A percentile compares a stretch with the other conserved stretches of the same genome.
phyloP scores from a whole-genome alignment of 2,797 vertebrate genomes.

The Sebastiscus tertius region DNA sequence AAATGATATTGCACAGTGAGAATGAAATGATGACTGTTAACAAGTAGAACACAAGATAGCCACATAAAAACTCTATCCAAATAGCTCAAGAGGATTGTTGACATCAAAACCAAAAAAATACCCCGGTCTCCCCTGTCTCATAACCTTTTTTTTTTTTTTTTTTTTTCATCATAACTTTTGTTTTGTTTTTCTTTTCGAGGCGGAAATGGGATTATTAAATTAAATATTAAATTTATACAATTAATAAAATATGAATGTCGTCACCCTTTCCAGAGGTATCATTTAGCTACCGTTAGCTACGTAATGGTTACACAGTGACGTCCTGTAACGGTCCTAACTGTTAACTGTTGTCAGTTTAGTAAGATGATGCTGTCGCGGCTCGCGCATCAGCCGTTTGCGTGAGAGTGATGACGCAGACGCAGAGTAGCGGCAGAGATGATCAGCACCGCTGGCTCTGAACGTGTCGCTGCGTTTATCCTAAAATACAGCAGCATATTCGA shows the following conservation, averaged over 20 bases:
- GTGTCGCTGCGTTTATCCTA: neutral
- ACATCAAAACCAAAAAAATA: too few species aligned
- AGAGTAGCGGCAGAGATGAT: slow-evolving; percentile 47
- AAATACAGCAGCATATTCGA: neutral
- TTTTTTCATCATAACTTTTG: neutral
- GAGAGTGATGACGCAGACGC: slow-evolving; percentile 48
- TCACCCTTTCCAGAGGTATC: too few species aligned
- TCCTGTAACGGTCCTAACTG: neutral
- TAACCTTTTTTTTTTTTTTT: too few species aligned
- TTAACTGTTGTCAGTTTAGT: neutral
- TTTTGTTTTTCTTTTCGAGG: too few species aligned
- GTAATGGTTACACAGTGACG: neutral
- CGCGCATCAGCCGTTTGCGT: slow-evolving; percentile 29
- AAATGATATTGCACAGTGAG: too few species aligned
- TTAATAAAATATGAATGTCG: neutral
- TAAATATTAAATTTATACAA: neutral
- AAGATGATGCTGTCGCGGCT: slow-evolving; percentile 15
- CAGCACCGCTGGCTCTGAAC: slow-evolving; percentile 41
- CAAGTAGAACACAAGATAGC: too few species aligned
- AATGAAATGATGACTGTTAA: too few species aligned
- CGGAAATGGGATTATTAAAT: too few species aligned
- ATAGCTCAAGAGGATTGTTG: too few species aligned
- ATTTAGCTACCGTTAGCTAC: neutral
- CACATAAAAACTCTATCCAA: too few species aligned
- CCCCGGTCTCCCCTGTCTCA: too few species aligned